A percentile compares a stretch with the other conserved stretches of the same genome.
Evolutionary conservation across 2,888 invertebrate genomes (phyloP).

Genomic region (Caenorhabditis macrosperma): DNA sequence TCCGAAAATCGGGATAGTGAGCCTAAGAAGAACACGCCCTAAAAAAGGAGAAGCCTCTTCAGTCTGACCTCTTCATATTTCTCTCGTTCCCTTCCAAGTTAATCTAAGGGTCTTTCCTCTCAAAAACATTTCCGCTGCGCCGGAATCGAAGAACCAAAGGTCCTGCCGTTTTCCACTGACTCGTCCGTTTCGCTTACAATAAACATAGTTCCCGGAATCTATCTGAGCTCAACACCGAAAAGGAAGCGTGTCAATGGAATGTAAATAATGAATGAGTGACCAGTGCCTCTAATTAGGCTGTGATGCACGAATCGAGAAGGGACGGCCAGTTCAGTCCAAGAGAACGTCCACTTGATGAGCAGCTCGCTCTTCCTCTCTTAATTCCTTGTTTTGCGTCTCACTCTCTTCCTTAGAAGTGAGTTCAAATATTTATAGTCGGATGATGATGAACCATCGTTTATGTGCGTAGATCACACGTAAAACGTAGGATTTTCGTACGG

Average conservation of each 20-base stretch:
- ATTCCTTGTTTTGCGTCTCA: constrained; percentile 18
- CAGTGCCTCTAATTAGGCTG: constrained; percentile 49
- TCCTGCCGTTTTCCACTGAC: constrained; percentile 19
- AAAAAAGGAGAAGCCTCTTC: background rate
- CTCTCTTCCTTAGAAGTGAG: background rate
- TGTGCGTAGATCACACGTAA: constrained; percentile 16
- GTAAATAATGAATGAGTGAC: constrained; percentile 40
- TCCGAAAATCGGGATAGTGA: background rate
- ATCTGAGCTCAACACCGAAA: background rate
- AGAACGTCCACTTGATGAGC: background rate
- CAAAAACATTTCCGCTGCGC: constrained; percentile 9
- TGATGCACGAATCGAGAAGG: constrained; percentile 24
- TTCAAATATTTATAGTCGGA: constrained; percentile 46
- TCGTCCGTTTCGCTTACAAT: constrained; percentile 8
- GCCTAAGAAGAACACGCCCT: background rate
- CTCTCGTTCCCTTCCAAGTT: background rate
- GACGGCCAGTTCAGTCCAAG: constrained; percentile 15
- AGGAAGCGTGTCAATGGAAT: background rate
- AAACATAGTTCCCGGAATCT: constrained; percentile 33
- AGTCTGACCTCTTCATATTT: background rate
- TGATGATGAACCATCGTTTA: constrained; percentile 8
- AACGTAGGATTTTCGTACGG: background rate
- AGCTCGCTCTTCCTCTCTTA: background rate
- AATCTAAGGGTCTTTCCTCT: background rate
- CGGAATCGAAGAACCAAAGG: constrained; percentile 24